A percentile compares a stretch with the other conserved stretches of the same genome.
Conservation (phyloP, 2,888 invertebrate genomes). For the Lycophotia porphyrea region DNA sequence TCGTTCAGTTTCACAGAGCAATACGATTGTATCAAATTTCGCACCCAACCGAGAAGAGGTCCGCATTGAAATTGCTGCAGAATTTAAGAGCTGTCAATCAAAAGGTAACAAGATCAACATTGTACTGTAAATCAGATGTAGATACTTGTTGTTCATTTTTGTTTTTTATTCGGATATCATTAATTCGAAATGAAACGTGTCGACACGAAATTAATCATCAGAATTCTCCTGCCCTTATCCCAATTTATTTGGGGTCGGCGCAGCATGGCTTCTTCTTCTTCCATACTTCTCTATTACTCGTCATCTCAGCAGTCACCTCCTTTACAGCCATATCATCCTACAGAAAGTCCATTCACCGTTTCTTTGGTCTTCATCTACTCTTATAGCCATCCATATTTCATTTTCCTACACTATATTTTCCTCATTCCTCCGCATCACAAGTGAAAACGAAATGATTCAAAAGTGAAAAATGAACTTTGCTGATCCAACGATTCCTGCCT, state of each 20-base stretch:
- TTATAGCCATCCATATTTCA: too few species aligned
- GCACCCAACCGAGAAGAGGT: slow-evolving; percentile 83
- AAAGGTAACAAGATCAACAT: slow-evolving; percentile 66
- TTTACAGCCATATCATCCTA: too few species aligned
- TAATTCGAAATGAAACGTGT: neutral
- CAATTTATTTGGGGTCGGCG: too few species aligned
- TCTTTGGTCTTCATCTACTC: too few species aligned
- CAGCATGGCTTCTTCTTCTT: too few species aligned
- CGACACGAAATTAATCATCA: neutral
- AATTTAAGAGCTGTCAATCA: slow-evolving; percentile 81
- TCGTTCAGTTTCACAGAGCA: slow-evolving; percentile 82
- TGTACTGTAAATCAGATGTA: neutral
- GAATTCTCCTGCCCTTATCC: too few species aligned
- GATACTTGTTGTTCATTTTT: neutral
- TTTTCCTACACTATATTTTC: too few species aligned
- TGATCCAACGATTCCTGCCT: neutral
- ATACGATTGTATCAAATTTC: slow-evolving; percentile 82
- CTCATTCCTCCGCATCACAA: too few species aligned
- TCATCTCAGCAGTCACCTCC: too few species aligned
- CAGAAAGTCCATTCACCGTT: too few species aligned
- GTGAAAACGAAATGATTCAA: neutral
- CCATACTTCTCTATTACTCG: too few species aligned
- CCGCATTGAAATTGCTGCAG: slow-evolving; percentile 81
- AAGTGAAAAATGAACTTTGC: too few species aligned
- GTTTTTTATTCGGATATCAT: neutral